Conservation (phyloP, 2,797 vertebrate species). For the Amazona finschi region DNA sequence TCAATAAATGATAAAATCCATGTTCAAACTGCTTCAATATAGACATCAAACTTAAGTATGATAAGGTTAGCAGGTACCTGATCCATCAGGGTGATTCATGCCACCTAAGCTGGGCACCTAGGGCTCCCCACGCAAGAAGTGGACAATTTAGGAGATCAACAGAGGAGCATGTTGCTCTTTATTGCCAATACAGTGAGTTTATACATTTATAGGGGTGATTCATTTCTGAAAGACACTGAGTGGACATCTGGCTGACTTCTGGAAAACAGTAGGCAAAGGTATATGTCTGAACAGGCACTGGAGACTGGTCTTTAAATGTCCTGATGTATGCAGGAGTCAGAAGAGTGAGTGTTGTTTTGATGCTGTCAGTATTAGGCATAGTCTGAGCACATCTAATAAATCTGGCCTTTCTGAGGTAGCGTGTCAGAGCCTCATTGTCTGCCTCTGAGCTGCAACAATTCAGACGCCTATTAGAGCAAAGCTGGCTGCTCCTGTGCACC, state of each 20-base stretch:
- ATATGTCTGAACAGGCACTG: constrained; percentile 21
- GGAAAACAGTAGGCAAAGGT: constrained; percentile 15
- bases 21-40: neutral
- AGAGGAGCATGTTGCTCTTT: neutral
- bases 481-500: neutral
- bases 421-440: constrained; percentile 29
- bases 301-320: constrained; percentile 19
- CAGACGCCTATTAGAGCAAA: neutral
- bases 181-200: neutral
- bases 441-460: constrained; percentile 17
- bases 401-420: neutral
- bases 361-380: constrained; percentile 10
- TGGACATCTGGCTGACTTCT: constrained; percentile 38
- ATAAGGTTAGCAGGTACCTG: neutral
- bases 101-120: neutral
- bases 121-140: neutral
- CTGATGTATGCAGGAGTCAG: constrained; percentile 44
- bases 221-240: constrained; percentile 28
- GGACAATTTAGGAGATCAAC: neutral
- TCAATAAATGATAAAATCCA: neutral
- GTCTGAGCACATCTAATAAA: constrained; percentile 36
- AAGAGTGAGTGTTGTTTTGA: constrained; percentile 39
- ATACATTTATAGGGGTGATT: constrained; percentile 1
- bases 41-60: neutral
- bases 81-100: neutral